phyloP scores from a whole-genome alignment of 2,888 invertebrate species.

The Melolontha melolontha region DNA sequence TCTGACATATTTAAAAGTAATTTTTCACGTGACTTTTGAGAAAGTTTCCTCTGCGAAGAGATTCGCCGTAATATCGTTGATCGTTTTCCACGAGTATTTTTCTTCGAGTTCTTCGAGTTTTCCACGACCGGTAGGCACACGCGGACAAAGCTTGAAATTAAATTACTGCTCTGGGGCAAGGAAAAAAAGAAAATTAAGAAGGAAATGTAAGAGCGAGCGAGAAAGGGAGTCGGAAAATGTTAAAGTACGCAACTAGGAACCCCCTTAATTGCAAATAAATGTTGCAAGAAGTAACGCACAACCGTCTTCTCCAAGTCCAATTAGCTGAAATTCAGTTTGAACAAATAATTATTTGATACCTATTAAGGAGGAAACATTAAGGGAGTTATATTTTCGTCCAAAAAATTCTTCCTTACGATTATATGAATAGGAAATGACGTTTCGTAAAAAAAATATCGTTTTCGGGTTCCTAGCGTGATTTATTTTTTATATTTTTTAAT shows the following conservation, averaged over 20 bases:
- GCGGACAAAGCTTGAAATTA: slow-evolving; percentile 25
- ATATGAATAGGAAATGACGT: too few species aligned
- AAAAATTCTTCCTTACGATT: too few species aligned
- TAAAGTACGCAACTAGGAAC: slow-evolving; percentile 6
- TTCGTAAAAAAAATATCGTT: too few species aligned
- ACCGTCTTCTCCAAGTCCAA: slow-evolving; percentile 1
- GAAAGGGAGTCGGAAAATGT: not conserved
- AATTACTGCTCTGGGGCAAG: slow-evolving; percentile 14
- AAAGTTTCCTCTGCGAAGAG: slow-evolving; percentile 4
- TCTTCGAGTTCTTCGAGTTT: too few species aligned
- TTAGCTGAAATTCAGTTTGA: slow-evolving; percentile 16
- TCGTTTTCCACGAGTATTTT: slow-evolving; percentile 1
- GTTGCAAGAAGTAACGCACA: slow-evolving; percentile 12
- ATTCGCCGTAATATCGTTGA: not conserved
- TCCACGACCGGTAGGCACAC: not conserved
- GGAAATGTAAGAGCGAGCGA: not conserved
- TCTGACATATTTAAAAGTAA: slow-evolving; percentile 18
- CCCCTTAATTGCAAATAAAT: slow-evolving; percentile 23
- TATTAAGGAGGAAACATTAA: too few species aligned
- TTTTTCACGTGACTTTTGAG: slow-evolving; percentile 19
- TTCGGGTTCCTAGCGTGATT: too few species aligned
- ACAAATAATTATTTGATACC: slow-evolving; percentile 22
- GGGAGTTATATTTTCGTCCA: too few species aligned
- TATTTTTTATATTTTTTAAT: too few species aligned
- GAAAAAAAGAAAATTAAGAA: slow-evolving; percentile 14